A percentile compares a stretch with the other conserved stretches of the same genome.
These are phyloP conservation scores for Cryptoblepharus egeriae DNA, from an alignment of 2,797 vertebrate genomes.

Conservation along the genomic window DNA sequence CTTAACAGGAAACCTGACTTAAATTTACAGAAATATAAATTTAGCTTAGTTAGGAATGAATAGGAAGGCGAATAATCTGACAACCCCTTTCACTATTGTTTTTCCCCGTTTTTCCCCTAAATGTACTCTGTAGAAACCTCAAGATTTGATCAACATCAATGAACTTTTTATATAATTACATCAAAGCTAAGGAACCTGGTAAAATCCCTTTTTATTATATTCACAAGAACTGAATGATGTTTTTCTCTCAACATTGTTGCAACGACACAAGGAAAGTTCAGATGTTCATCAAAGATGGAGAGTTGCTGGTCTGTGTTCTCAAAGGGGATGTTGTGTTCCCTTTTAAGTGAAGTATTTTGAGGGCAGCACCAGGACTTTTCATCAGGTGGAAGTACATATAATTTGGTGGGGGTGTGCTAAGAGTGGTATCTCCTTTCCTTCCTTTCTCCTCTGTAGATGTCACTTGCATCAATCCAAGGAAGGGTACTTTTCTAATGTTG, in stretches of 20 bases:
- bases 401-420: too few relatives aligned
- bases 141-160: neutral
- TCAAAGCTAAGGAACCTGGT: neutral
- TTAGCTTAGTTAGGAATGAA: too few relatives aligned
- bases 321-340: neutral
- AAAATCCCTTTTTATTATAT: slow-evolving; percentile 32
- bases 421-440: neutral
- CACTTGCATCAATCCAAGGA: neutral
- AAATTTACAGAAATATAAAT: too few relatives aligned
- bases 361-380: neutral
- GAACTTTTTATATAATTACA: neutral
- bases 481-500: neutral
- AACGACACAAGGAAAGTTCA: neutral
- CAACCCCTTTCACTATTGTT: too few relatives aligned
- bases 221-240: slow-evolving; percentile 28
- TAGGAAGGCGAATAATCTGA: too few relatives aligned
- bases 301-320: neutral
- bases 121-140: neutral
- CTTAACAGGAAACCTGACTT: too few relatives aligned
- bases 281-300: neutral
- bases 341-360: slow-evolving; percentile 10
- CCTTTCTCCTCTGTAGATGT: slow-evolving; percentile 3
- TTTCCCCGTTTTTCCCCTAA: neutral
- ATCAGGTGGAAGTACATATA: neutral
- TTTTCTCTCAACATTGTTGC: slow-evolving; percentile 12